Evolutionary conservation across 2,888 invertebrate genomes (phyloP).

Genomic region (Tinea semifulvella): DNA sequence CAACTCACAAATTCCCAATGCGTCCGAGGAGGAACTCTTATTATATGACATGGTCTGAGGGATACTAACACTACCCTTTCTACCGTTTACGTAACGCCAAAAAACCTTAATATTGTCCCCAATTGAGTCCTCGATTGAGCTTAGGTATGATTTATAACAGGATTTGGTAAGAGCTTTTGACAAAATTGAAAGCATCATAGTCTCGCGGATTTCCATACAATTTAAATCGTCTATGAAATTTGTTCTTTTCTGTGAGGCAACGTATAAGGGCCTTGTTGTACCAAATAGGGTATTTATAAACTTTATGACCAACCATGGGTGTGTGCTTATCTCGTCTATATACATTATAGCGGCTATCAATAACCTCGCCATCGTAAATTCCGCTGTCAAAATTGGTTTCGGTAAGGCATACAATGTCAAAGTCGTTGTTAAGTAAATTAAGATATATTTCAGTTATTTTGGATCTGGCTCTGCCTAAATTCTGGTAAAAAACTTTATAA

Average conservation of each 20-base stretch:
- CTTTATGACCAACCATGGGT: background rate
- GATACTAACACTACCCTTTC: background rate
- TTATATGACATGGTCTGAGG: background rate
- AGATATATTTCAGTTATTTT: too few relatives aligned
- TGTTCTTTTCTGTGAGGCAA: background rate
- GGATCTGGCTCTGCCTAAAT: slow-evolving; percentile 11
- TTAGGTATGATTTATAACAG: background rate
- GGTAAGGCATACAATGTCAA: slow-evolving; percentile 8
- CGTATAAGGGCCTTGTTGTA: background rate
- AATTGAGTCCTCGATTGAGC: background rate
- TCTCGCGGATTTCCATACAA: background rate
- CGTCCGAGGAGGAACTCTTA: background rate
- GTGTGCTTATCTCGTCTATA: slow-evolving; percentile 8
- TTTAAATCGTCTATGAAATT: background rate
- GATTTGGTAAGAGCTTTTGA: background rate
- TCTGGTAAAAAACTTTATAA: slow-evolving; percentile 12
- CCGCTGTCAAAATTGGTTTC: slow-evolving; percentile 14
- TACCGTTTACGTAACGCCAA: background rate
- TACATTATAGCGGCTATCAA: slow-evolving; percentile 10
- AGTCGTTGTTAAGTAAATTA: background rate
- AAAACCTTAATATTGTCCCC: background rate
- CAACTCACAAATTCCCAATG: background rate
- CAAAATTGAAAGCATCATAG: background rate
- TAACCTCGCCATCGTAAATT: slow-evolving; percentile 7
- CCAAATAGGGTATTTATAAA: background rate